Conservation (phyloP, 2,888 invertebrate genomes). For the Arge pagana region DNA sequence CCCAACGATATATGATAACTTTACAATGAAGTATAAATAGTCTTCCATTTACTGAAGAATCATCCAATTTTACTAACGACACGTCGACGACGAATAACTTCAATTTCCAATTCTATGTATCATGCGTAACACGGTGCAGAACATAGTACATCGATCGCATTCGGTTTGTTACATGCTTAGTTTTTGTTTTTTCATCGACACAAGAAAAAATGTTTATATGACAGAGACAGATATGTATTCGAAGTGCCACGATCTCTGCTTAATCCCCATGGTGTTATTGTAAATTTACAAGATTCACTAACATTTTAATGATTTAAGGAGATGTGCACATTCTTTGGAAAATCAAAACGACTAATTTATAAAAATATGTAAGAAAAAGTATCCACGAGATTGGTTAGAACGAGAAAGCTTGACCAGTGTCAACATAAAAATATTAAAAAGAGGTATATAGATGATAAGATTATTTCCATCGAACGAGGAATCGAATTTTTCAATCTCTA, state of each 20-base stretch:
- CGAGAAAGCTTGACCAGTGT: too few relatives aligned
- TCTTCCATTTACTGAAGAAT: background rate
- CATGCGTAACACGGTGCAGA: constrained; percentile 14
- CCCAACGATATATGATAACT: constrained; percentile 20
- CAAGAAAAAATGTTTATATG: background rate
- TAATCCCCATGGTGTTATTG: background rate
- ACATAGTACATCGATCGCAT: constrained; percentile 12
- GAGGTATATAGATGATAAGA: too few relatives aligned
- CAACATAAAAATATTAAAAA: too few relatives aligned
- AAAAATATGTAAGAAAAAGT: too few relatives aligned
- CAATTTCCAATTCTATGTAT: constrained; percentile 1
- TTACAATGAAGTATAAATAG: constrained; percentile 1
- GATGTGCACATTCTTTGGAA: too few relatives aligned
- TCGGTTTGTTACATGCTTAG: constrained; percentile 13
- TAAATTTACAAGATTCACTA: background rate
- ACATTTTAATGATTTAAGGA: too few relatives aligned
- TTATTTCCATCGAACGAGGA: too few relatives aligned
- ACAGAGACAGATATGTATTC: background rate
- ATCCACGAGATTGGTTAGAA: too few relatives aligned
- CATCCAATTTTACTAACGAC: background rate
- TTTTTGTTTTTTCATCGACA: background rate
- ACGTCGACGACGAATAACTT: too few relatives aligned
- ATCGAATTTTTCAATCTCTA: too few relatives aligned
- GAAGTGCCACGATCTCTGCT: background rate
- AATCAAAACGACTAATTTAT: too few relatives aligned